Evolutionary conservation across 2,888 invertebrate species (phyloP).

Genomic region (Agrochola litura): DNA sequence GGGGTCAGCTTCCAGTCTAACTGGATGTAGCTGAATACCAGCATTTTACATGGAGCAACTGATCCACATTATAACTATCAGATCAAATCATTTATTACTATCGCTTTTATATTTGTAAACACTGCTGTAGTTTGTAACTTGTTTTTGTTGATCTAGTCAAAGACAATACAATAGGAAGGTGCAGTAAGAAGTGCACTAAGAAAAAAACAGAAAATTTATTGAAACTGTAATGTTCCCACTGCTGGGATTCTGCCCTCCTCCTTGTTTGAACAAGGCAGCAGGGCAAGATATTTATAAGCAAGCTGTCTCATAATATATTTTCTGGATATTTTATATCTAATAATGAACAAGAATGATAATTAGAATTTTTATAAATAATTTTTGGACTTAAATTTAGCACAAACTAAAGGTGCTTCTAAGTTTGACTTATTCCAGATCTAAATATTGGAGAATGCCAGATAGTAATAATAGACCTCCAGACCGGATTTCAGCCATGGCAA

Average conservation of each 20-base stretch:
- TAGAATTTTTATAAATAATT: background rate
- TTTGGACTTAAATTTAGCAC: too few species aligned
- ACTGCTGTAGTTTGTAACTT: background rate
- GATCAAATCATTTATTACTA: background rate
- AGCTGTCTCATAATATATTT: background rate
- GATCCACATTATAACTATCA: background rate
- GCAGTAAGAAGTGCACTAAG: background rate
- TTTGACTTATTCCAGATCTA: too few species aligned
- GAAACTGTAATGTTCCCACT: background rate
- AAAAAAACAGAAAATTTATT: background rate
- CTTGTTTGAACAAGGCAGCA: background rate
- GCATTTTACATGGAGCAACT: background rate
- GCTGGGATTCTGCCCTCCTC: background rate
- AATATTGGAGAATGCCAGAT: too few species aligned
- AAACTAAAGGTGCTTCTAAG: too few species aligned
- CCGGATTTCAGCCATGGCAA: too few species aligned
- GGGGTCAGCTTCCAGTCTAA: background rate
- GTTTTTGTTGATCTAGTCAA: background rate
- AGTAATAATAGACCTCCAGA: too few species aligned
- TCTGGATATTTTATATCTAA: background rate
- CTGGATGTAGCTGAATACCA: background rate
- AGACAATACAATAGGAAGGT: background rate
- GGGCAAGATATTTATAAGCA: background rate
- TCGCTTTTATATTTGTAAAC: background rate
- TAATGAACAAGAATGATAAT: background rate